Evolutionary conservation across 2,888 invertebrate species (phyloP), one percentile per base, ranked within the genome.

Genomic region (Thalpophila matura): DNA sequence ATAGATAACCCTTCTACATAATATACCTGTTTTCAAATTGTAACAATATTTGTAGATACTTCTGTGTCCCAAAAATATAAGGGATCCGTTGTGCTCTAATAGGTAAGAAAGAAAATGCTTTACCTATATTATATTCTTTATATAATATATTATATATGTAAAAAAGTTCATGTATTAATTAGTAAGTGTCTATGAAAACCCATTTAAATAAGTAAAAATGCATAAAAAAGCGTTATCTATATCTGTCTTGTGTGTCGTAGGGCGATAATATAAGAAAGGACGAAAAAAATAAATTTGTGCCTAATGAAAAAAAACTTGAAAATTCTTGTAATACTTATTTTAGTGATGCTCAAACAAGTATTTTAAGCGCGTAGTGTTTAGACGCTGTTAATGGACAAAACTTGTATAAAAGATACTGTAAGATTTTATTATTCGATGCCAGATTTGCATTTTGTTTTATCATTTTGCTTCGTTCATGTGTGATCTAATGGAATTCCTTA

Each of bases 91-190:
- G 92, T 94, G 93, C 92, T 92, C 89, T 90, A 89, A 85, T 85
- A 83, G 82, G 86, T 91, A 90, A 92, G 89, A 89, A 89, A 92
- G 86, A 91, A 93, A 94, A 94, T 94, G 95, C 95, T 95, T 95
- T 94, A 94, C 94, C 89, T 91, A 93, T 89, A 93, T 90, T 94
- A 92, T 95, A 95, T 95, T 95, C 95, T 95, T 79, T 95, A 94
- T 95, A 95, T 92, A 92, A 94, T 94, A 95, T 92, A 92, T 93
- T 84, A 81, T 95, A 94, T 94, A 92, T 94, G 93, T 94, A 94
- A 91, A 93, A 87, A 91, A 90, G 84, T 92, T 89, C 90, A 86
- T 90, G 91, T 94, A 91, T 87, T 87, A 90, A 84, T 91, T 92
- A 93, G 89, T 93, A 89, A 91, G 93, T 94, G 94, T 95, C 94